phyloP scores from a whole-genome alignment of 2,797 vertebrate species.

The Enteromius viviparus region DNA sequence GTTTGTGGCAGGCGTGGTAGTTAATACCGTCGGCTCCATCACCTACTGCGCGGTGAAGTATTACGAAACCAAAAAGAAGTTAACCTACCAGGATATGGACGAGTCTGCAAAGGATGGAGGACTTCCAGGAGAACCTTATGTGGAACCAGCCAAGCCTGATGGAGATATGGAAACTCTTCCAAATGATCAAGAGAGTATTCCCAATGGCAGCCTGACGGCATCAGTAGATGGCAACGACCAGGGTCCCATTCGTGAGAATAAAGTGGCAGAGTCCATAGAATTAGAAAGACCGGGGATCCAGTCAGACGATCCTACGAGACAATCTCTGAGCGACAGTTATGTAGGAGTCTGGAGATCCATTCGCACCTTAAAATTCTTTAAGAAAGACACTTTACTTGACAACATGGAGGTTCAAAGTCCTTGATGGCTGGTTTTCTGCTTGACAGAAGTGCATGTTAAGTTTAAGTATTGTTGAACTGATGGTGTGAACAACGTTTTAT shows the following conservation, averaged over 20 bases:
- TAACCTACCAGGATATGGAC: constrained; percentile 90
- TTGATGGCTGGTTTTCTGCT: constrained; percentile 63
- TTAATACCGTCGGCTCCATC: constrained; percentile 94
- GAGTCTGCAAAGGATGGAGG: constrained; percentile 73
- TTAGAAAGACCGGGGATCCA: constrained; percentile 68
- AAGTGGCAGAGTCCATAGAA: constrained; percentile 61
- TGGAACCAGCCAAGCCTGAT: constrained; percentile 66
- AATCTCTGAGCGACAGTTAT: constrained; percentile 82
- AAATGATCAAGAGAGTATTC: constrained; percentile 61
- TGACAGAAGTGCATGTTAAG: constrained; percentile 60
- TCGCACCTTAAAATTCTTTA: constrained; percentile 85
- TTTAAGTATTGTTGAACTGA: constrained; percentile 52
- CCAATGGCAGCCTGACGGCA: constrained; percentile 64
- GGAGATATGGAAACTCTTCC: constrained; percentile 63
- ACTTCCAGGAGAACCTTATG: constrained; percentile 67
- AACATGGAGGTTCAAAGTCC: constrained; percentile 94
- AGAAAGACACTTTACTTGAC: constrained; percentile 90
- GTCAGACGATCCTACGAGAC: constrained; percentile 65
- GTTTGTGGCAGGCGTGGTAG: constrained; percentile 92
- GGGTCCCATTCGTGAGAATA: constrained; percentile 62
- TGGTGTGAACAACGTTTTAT: constrained; percentile 57
- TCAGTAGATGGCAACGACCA: constrained; percentile 56
- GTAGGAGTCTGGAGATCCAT: constrained; percentile 89
- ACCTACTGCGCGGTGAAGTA: constrained; percentile 95
- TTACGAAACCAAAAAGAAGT: constrained; percentile 86